Evolutionary conservation across 2,888 invertebrate species (phyloP).

Genomic region (Quadriops clusia): DNA sequence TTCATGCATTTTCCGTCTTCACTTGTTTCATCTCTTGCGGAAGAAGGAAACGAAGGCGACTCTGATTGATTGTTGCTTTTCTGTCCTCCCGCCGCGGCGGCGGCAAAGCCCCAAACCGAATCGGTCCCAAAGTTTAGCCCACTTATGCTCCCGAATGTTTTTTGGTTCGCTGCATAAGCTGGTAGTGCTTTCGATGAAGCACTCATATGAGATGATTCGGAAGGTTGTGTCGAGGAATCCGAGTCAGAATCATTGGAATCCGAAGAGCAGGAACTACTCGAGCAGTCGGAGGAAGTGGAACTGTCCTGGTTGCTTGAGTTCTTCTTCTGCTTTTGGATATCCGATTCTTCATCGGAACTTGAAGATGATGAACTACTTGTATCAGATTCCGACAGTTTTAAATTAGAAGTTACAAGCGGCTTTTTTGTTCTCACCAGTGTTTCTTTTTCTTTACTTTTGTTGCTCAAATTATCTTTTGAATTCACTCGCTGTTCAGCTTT

Average conservation of each 20-base stretch:
- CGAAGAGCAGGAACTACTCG: conserved; percentile 19
- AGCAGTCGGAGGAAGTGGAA: conserved; percentile 22
- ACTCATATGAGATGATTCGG: conserved; percentile 19
- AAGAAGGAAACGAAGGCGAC: neutral
- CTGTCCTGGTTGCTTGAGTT: conserved; percentile 21
- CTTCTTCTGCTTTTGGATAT: too few species aligned
- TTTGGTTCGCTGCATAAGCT: conserved; percentile 18
- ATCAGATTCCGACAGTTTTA: too few species aligned
- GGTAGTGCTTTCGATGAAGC: conserved; percentile 18
- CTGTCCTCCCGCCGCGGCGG: conserved; percentile 39
- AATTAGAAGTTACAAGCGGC: too few species aligned
- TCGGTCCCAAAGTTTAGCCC: conserved; percentile 34
- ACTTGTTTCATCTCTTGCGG: too few species aligned
- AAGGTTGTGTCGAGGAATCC: conserved; percentile 26
- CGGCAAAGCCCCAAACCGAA: conserved; percentile 48
- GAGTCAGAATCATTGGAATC: conserved; percentile 19
- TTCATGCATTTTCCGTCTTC: too few species aligned
- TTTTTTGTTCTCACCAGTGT: too few species aligned
- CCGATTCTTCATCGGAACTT: too few species aligned
- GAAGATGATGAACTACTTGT: too few species aligned
- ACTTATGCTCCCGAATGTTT: conserved; percentile 33
- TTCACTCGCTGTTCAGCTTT: too few species aligned
- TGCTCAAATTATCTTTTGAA: too few species aligned
- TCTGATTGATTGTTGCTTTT: conserved; percentile 6
- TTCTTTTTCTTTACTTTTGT: too few species aligned